Conservation (phyloP, 2,113 vertebrate species). For the Hemichromis elongatus region DNA sequence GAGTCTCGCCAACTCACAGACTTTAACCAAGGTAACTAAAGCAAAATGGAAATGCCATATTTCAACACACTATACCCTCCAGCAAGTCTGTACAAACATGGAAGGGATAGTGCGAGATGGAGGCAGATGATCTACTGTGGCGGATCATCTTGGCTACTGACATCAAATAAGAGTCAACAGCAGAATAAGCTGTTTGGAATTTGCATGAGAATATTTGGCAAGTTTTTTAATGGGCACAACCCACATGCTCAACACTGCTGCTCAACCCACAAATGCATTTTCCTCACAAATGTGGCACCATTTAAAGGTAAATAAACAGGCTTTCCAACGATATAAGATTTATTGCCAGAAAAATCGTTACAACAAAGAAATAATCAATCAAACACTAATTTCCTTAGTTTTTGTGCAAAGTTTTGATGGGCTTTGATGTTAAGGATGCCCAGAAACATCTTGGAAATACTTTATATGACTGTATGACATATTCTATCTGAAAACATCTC, state of each 20-base stretch:
- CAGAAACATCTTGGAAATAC: not conserved
- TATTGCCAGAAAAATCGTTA: not conserved
- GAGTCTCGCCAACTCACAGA: slow-evolving; percentile 75
- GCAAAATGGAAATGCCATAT: not conserved
- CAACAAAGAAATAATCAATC: not conserved
- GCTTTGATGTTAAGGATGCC: not conserved
- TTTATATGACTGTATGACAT: not conserved
- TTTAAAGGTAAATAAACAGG: not conserved
- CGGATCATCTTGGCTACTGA: not conserved
- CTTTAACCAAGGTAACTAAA: slow-evolving; percentile 84
- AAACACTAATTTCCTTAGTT: not conserved
- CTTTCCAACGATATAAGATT: not conserved
- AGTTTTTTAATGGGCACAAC: not conserved
- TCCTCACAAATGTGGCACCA: not conserved
- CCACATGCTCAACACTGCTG: not conserved
- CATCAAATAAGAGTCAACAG: not conserved
- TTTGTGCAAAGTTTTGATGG: not conserved
- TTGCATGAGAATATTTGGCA: not conserved
- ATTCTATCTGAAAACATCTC: not conserved
- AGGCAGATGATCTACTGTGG: not conserved
- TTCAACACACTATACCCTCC: not conserved
- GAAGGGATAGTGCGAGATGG: no score
- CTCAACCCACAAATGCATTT: not conserved
- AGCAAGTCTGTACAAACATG: not conserved
- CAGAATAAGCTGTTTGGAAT: not conserved